These are phyloP conservation scores for Morinoia aosen DNA, from an alignment of 2,888 invertebrate species.

Conservation along the genomic window DNA sequence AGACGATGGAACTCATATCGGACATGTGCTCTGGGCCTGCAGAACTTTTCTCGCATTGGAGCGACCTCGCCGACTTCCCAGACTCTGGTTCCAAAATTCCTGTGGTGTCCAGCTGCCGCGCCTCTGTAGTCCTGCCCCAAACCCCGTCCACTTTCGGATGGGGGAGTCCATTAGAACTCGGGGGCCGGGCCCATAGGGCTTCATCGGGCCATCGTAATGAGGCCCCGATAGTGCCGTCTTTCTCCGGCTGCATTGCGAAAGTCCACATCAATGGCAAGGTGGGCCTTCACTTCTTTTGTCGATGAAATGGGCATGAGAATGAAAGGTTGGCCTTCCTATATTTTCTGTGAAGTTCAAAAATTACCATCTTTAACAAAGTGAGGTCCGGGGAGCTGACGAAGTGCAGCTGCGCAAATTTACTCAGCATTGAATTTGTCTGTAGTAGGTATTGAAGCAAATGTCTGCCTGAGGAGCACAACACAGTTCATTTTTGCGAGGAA, in stretches of 20 bases:
- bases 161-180: constrained; percentile 44
- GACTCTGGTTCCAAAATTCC: constrained; percentile 27
- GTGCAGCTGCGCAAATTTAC: not conserved
- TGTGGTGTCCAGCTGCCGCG: constrained; percentile 14
- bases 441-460: not conserved
- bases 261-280: constrained; percentile 79
- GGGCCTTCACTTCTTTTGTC: not conserved
- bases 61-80: not conserved
- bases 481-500: not conserved
- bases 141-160: constrained; percentile 41
- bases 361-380: not conserved
- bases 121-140: not conserved
- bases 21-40: constrained; percentile 63
- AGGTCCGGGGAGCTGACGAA: not conserved
- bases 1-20: constrained; percentile 64
- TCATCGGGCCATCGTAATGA: constrained; percentile 29
- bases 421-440: not conserved
- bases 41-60: constrained; percentile 4
- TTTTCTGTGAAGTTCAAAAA: not conserved
- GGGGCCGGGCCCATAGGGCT: constrained; percentile 16
- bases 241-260: constrained; percentile 92
- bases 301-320: not conserved
- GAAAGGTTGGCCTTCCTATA: not conserved
- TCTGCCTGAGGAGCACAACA: not conserved
- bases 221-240: constrained; percentile 79